phyloP scores from a whole-genome alignment of 2,113 vertebrate genomes.

The Calidris pugnax region DNA sequence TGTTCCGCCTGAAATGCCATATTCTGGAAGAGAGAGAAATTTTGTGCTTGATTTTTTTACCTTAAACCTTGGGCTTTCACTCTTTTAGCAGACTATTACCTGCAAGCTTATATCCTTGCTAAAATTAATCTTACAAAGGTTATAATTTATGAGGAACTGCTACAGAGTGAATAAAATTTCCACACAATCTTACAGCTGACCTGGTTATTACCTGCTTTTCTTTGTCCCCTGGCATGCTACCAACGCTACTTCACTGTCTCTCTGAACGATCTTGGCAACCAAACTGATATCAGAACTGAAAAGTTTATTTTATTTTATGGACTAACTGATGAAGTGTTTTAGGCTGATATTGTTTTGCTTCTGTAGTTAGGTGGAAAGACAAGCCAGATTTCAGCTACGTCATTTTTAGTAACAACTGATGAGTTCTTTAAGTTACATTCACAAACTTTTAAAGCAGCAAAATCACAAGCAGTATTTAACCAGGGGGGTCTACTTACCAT shows the following conservation, averaged over 20 bases:
- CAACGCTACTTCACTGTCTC: not conserved
- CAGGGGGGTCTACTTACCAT: constrained; percentile 83
- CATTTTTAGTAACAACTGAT: not conserved
- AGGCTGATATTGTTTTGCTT: not conserved
- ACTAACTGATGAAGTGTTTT: not conserved
- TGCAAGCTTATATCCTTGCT: not conserved
- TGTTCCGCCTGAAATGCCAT: constrained; percentile 99
- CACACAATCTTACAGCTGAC: not conserved
- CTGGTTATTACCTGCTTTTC: not conserved
- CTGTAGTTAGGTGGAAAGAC: not conserved
- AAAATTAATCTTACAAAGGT: not conserved
- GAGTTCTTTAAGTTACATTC: not conserved
- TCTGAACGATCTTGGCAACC: not conserved
- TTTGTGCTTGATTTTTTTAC: not conserved
- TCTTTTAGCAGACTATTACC: not conserved
- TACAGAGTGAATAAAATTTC: not conserved
- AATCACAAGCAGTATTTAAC: not conserved
- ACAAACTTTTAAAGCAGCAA: not conserved
- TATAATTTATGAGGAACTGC: not conserved
- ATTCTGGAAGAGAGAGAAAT: constrained; percentile 80
- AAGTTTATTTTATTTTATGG: not conserved
- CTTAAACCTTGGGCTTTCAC: not conserved
- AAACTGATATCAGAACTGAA: not conserved
- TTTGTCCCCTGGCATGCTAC: not conserved
- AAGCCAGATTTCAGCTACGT: not conserved